Evolutionary conservation across 2,113 vertebrate species (phyloP).

Genomic region (Notiomystis cincta): DNA sequence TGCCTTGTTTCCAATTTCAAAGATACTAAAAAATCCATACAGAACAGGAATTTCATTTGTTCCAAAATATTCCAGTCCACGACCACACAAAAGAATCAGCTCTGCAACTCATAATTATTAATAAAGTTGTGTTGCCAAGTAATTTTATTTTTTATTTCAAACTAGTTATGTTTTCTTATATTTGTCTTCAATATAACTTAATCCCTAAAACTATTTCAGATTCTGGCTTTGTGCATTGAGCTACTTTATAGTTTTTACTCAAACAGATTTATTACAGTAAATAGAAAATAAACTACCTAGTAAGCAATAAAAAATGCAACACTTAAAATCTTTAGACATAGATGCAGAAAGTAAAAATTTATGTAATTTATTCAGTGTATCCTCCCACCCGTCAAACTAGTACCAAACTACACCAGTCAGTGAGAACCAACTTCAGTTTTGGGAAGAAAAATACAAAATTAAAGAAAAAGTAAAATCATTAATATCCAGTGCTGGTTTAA

Average conservation of each 20-base stretch:
- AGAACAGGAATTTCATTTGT: not conserved
- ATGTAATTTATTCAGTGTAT: not conserved
- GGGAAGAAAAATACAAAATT: not conserved
- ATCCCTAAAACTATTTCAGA: not conserved
- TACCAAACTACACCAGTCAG: not conserved
- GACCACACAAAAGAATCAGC: not conserved
- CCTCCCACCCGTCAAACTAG: not conserved
- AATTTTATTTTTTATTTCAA: not conserved
- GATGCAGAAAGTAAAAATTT: not conserved
- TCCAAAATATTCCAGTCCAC: not conserved
- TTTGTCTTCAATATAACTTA: not conserved
- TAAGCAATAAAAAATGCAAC: not conserved
- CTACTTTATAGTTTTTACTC: not conserved
- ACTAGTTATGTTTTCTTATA: not conserved
- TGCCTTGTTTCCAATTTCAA: not conserved
- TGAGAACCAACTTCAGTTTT: not conserved
- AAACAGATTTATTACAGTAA: not conserved
- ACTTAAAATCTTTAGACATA: not conserved
- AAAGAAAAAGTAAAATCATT: not conserved
- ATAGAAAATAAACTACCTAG: not conserved
- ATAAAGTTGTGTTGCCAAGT: not conserved
- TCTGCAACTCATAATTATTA: not conserved
- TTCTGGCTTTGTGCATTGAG: not conserved
- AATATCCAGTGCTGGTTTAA: not conserved
- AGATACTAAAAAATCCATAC: not conserved